Base-by-base conservation (phyloP, 2,888 invertebrate genomes). In the Cataglyphis livida region DNA sequence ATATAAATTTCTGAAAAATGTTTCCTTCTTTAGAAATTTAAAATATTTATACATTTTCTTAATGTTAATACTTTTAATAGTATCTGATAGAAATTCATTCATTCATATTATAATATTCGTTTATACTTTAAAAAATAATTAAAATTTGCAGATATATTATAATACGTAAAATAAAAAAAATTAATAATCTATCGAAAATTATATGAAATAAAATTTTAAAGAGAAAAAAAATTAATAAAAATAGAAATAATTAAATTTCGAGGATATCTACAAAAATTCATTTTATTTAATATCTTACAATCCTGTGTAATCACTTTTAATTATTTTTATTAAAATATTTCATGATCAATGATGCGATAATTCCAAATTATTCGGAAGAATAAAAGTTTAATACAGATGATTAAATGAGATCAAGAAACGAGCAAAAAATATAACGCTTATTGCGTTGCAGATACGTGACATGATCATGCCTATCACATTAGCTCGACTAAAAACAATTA, bases 401-500 rank as follows among this genome's bases (percentile, higher is more conserved):
- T 74, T 62, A 74, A 81, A 74, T 9, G 38, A 51, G 73, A n/a
- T 15, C 48, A 35, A 64, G 44, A 57, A 57, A 81, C 32, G 57
- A 25, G 64, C 28, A 68, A 70, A 71, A 73, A 73, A 85, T 78
- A 66, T 78, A 68, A 48, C 57, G 82, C 79, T 83, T 65, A 76
- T 54, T 54, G 35, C 54, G 68, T 62, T 28, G 28, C 59, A 65
- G 54, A n/a, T 64, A n/a, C 44, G 15, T 32, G 65, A 65, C 44
- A 44, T 75, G 44, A 65, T 65, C 75, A 81, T 44, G 81, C 75
- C 81, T 81, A 75, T 57, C 65, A 59, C 75, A 75, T 81, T 81
- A 81, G 57, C 44, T 44, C 65, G 59, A 21, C 75, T 75, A 57
- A 75, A 81, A 81, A 81, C 75, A 75, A 81, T 81, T 81, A 81